Conservation (phyloP, 2,888 invertebrate species). For the Leptarthrus brevirostris region DNA sequence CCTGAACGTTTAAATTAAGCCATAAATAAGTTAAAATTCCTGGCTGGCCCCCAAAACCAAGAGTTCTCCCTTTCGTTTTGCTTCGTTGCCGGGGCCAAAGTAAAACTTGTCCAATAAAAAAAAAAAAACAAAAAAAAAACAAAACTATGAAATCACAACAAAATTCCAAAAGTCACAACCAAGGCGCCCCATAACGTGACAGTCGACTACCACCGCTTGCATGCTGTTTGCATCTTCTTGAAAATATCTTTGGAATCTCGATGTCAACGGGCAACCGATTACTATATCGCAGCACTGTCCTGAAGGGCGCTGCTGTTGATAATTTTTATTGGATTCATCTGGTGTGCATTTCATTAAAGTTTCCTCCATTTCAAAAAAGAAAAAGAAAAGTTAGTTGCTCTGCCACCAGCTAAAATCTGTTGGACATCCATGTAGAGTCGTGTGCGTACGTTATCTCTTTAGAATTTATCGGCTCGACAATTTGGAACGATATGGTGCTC, state of each 20-base stretch:
- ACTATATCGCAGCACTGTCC: neutral
- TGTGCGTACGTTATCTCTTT: neutral
- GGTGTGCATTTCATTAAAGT: constrained; percentile 28
- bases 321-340: constrained; percentile 42
- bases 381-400: neutral
- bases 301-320: constrained; percentile 35
- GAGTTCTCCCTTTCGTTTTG: no score
- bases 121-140: neutral
- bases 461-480: no score
- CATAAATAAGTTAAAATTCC: no score
- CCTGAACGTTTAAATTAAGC: no score
- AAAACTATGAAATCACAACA: constrained; percentile 15
- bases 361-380: neutral
- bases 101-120: no score
- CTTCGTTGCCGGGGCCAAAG: no score
- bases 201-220: no score
- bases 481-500: no score
- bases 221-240: no score
- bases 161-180: constrained; percentile 14
- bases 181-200: constrained; percentile 28
- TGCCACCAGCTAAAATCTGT: neutral
- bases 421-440: neutral
- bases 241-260: no score
- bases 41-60: no score
- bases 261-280: no score